Base-by-base conservation (phyloP, 2,113 vertebrate species). In the Tonatia bakeri region DNA sequence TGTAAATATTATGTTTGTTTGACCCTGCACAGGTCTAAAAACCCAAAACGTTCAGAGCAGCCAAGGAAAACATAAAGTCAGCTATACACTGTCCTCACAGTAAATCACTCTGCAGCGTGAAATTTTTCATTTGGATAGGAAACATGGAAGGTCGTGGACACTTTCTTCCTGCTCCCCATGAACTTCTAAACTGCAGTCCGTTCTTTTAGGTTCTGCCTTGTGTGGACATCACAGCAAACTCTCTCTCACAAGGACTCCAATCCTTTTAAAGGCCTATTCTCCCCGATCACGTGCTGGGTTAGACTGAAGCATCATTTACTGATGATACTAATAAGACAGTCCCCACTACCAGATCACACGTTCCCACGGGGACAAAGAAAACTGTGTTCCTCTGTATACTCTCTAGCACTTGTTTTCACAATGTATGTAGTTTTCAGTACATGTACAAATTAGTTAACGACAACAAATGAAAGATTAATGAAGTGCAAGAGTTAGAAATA, bases 281-380 rank as follows among this genome's bases (percentile, higher is more conserved):
- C 31, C 10, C 47, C 10, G 0, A 6, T 26, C 31, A 8, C n/a
- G 4, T 0, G 0, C 50, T 9, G 5, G 36, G 17, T 8, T 24
- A 31, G 40, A 11, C 43, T 14, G n/a, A 26, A 75, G 12, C 0
- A 2, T 3, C 12, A 7, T 12, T 31, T 72, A 0, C 5, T n/a
- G 38, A 36, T 3, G 26, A 16, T 4, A 45, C 24, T 14, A 0
- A 45, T 1, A 10, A 6, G 75, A n/a, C 10, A 1, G 4, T 4
- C 22, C 19, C 36, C 5, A 65, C 19, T 20, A 15, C 3, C 56
- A 28, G 87, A 33, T n/a, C 43, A 10, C 8, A 1, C 13, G 47
- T 50, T 20, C 43, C 67, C 31, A n/a, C 5, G 54, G 33, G 54
- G 7, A 16, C 10, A 7, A 24, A 83, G 36, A 20, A 3, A 24